phyloP scores from a whole-genome alignment of 2,888 invertebrate species.

The Ferdinandea cuprea region DNA sequence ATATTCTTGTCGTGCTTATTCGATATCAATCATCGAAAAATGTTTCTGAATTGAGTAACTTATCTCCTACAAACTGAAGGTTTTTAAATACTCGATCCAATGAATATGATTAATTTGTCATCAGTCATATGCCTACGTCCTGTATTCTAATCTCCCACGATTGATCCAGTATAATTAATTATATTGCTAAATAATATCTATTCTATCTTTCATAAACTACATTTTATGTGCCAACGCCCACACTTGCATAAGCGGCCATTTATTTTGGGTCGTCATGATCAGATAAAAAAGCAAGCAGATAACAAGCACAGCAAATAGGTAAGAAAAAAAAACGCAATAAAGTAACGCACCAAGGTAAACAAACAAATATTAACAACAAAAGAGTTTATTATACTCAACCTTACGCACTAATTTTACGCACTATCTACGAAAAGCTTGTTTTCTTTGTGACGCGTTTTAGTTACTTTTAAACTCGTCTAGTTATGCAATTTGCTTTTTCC shows the following conservation, averaged over 20 bases:
- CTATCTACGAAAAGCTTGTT: background rate
- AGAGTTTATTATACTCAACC: background rate
- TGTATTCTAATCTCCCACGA: no score
- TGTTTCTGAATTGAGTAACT: no score
- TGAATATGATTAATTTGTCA: no score
- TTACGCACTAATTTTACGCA: background rate
- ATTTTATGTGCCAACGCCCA: conserved; percentile 8
- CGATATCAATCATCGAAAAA: no score
- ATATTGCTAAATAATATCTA: no score
- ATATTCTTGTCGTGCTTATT: no score
- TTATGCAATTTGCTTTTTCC: no score
- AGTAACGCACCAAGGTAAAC: background rate
- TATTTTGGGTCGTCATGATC: background rate
- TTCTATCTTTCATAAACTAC: no score
- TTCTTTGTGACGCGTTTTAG: background rate
- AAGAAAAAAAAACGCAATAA: conserved; percentile 3
- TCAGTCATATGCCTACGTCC: no score
- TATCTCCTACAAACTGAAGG: background rate
- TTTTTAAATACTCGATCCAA: no score
- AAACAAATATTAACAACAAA: background rate
- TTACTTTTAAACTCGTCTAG: background rate
- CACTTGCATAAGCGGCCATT: background rate
- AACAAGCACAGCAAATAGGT: background rate
- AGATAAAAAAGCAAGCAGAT: conserved; percentile 10
- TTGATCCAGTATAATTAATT: no score